A percentile compares a stretch with the other conserved stretches of the same genome.
Evolutionary conservation across 1,140 invertebrate species (phyloP).

Genomic region (Microplitis mediator): DNA sequence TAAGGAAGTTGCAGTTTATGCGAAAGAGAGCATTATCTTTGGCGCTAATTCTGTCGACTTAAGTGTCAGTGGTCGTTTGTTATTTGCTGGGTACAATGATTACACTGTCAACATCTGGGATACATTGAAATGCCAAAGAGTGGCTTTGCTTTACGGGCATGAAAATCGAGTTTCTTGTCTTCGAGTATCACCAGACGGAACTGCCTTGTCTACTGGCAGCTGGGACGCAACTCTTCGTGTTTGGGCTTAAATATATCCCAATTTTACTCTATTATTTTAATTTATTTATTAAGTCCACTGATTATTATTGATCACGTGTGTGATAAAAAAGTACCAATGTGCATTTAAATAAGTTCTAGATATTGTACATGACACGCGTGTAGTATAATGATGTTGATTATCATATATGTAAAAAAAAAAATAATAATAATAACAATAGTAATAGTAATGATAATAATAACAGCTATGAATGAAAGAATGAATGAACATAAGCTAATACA

Average conservation of each 20-base stretch:
- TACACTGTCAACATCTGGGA: constrained; percentile 99
- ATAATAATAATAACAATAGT: background rate
- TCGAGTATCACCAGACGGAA: constrained; percentile 96
- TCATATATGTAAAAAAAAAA: background rate
- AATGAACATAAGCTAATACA: too few relatives aligned
- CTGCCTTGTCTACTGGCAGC: constrained; percentile 94
- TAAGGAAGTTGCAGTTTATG: constrained; percentile 95
- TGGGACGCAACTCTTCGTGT: constrained; percentile 98
- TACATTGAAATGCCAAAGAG: constrained; percentile 89
- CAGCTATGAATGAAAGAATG: too few relatives aligned
- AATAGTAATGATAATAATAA: too few relatives aligned
- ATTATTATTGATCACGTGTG: constrained; percentile 1
- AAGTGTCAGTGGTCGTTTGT: constrained; percentile 90
- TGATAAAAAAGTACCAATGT: constrained; percentile 26
- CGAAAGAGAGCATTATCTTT: constrained; percentile 98
- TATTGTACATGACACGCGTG: background rate
- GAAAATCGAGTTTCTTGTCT: constrained; percentile 97
- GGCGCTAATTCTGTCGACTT: constrained; percentile 98
- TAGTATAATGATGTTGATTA: background rate
- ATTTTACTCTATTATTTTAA: background rate
- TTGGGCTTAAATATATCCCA: constrained; percentile 50
- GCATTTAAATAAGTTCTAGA: constrained; percentile 24
- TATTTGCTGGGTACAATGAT: constrained; percentile 99
- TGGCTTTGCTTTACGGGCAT: constrained; percentile 94
- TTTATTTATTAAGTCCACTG: background rate